A percentile compares a stretch with the other conserved stretches of the same genome.
These are phyloP conservation scores for Tetragonula clypearis DNA, from an alignment of 1,140 invertebrate species.

Conservation along the genomic window DNA sequence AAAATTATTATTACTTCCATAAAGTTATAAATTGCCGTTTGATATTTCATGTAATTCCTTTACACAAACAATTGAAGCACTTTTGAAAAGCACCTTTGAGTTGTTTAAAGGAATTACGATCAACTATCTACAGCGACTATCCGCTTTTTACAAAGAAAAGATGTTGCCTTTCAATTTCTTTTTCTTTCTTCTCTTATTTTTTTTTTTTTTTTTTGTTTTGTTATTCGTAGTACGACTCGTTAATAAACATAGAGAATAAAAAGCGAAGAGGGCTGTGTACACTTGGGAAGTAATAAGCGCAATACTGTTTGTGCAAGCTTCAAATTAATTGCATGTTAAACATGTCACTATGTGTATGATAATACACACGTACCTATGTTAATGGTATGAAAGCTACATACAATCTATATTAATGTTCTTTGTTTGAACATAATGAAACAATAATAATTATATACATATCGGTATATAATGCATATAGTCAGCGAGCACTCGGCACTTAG, in stretches of 20 bases:
- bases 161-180: constrained; percentile 27
- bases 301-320: constrained; percentile 80
- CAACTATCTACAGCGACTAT: constrained; percentile 1
- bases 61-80: background rate
- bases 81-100: background rate
- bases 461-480: constrained; percentile 68
- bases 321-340: constrained; percentile 82
- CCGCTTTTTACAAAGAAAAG: constrained; percentile 6
- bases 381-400: constrained; percentile 70
- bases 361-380: constrained; percentile 73
- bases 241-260: constrained; percentile 62
- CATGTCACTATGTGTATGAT: constrained; percentile 78
- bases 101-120: constrained; percentile 28
- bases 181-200: constrained; percentile 34
- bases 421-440: constrained; percentile 66
- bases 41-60: constrained; percentile 13
- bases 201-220: too few relatives aligned
- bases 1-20: constrained; percentile 25
- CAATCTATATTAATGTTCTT: constrained; percentile 71
- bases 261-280: constrained; percentile 78
- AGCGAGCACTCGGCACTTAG: constrained; percentile 62
- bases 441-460: constrained; percentile 71
- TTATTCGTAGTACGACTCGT: constrained; percentile 47
- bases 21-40: constrained; percentile 14
- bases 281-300: constrained; percentile 80